phyloP scores from a whole-genome alignment of 2,888 invertebrate species.

The Tillus elongatus region DNA sequence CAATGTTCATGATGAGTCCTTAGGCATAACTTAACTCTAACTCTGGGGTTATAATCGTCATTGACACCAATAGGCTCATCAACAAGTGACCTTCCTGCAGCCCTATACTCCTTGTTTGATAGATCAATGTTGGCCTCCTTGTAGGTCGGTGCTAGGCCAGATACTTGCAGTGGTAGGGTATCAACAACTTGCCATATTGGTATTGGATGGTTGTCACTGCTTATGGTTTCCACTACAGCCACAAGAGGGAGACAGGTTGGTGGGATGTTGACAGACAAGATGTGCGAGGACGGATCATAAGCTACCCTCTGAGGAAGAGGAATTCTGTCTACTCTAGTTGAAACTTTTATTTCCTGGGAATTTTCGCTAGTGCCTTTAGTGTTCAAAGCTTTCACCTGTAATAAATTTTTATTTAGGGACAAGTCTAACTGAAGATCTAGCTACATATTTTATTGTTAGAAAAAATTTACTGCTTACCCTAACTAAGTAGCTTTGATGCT shows the following conservation, averaged over 20 bases:
- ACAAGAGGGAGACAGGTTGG: conserved; percentile 70
- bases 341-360: conserved; percentile 72
- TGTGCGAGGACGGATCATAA: conserved; percentile 69
- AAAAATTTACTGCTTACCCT: conserved; percentile 50
- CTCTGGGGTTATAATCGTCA: conserved; percentile 56
- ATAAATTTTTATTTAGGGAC: conserved; percentile 13
- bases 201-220: conserved; percentile 49
- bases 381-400: conserved; percentile 74
- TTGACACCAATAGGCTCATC: conserved; percentile 49
- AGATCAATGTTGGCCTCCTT: conserved; percentile 62
- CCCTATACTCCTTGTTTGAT: conserved; percentile 42
- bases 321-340: conserved; percentile 77
- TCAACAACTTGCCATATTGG: conserved; percentile 64
- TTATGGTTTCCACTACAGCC: conserved; percentile 64
- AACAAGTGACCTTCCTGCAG: conserved; percentile 46
- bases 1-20: conserved; percentile 73
- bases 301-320: conserved; percentile 72
- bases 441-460: neutral
- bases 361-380: conserved; percentile 80
- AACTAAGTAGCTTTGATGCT: conserved; percentile 78
- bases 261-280: conserved; percentile 69
- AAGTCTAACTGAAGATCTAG: too few relatives aligned
- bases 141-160: conserved; percentile 59
- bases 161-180: conserved; percentile 60
- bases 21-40: conserved; percentile 74